Evolutionary conservation across 2,888 invertebrate genomes (phyloP).

Genomic region (Macroteleia sp.): DNA sequence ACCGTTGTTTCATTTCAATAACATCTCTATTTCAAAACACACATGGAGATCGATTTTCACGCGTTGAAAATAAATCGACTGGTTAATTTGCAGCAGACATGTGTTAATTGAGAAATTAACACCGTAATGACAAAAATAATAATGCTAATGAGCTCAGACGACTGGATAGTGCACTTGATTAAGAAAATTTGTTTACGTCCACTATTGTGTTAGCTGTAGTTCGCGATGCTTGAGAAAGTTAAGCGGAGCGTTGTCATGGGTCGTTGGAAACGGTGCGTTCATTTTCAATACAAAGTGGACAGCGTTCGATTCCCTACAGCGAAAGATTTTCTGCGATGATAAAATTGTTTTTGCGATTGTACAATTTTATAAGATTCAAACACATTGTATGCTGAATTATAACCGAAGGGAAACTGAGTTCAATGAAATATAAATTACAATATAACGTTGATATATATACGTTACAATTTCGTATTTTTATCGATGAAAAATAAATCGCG

Average conservation of each 20-base stretch:
- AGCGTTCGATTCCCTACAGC: conserved; percentile 42
- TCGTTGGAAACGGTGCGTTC: conserved; percentile 23
- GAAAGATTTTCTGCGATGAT: conserved; percentile 38
- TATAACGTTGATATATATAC: conserved; percentile 2
- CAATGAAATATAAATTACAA: conserved; percentile 28
- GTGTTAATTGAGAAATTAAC: conserved; percentile 35
- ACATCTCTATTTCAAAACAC: too few relatives aligned
- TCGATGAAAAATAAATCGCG: too few relatives aligned
- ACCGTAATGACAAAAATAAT: conserved; percentile 20
- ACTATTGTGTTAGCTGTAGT: not conserved
- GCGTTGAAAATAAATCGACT: not conserved
- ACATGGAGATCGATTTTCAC: too few relatives aligned
- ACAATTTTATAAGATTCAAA: conserved; percentile 8
- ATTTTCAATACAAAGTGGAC: conserved; percentile 53
- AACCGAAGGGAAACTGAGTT: conserved; percentile 26
- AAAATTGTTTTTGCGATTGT: conserved; percentile 48
- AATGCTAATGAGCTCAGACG: conserved; percentile 13
- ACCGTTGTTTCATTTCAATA: too few relatives aligned
- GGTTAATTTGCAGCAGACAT: conserved; percentile 1
- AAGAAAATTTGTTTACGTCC: not conserved
- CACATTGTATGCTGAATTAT: conserved; percentile 11
- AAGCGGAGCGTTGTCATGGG: conserved; percentile 40
- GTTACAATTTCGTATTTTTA: too few relatives aligned
- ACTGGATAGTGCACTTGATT: conserved; percentile 13
- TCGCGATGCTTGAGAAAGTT: conserved; percentile 26